Evolutionary conservation across 2,888 invertebrate genomes (phyloP).

Genomic region (Microctonus brassicae): DNA sequence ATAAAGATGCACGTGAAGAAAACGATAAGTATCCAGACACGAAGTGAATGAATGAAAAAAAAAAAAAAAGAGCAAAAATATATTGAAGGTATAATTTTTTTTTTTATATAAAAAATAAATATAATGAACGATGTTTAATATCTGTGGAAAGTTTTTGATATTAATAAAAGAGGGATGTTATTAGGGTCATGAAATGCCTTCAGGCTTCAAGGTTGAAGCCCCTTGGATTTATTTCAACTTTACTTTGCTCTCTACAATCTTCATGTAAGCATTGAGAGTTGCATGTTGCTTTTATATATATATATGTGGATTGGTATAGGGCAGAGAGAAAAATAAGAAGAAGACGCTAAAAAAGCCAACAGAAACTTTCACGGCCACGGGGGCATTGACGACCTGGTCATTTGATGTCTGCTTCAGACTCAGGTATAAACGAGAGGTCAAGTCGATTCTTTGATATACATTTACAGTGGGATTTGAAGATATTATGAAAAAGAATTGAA

Average conservation of each 20-base stretch:
- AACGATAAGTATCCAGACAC: not conserved
- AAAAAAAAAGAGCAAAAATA: not conserved
- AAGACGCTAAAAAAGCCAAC: constrained; percentile 25
- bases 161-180: constrained; percentile 14
- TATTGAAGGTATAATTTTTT: too few relatives aligned
- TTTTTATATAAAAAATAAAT: constrained; percentile 17
- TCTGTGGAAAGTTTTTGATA: constrained; percentile 12
- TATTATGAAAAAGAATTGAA: not conserved
- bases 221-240: not conserved
- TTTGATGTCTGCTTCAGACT: constrained; percentile 38
- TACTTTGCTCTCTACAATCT: constrained; percentile 1
- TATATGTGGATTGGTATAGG: constrained; percentile 11
- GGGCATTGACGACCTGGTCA: constrained; percentile 61
- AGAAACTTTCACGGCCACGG: constrained; percentile 66
- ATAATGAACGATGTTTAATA: too few relatives aligned
- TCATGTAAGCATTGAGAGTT: constrained; percentile 4
- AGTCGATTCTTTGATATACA: constrained; percentile 26
- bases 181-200: constrained; percentile 40
- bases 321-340: constrained; percentile 21
- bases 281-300: not conserved
- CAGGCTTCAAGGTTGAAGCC: constrained; percentile 10
- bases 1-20: constrained; percentile 30
- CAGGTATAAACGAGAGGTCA: constrained; percentile 45
- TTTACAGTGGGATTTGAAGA: not conserved
- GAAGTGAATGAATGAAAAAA: not conserved